Percentiles rank a stretch among this genome's conserved stretches.
These are phyloP conservation scores for Leptocoma aspasia DNA, from an alignment of 2,113 vertebrate species.

Conservation along the genomic window DNA sequence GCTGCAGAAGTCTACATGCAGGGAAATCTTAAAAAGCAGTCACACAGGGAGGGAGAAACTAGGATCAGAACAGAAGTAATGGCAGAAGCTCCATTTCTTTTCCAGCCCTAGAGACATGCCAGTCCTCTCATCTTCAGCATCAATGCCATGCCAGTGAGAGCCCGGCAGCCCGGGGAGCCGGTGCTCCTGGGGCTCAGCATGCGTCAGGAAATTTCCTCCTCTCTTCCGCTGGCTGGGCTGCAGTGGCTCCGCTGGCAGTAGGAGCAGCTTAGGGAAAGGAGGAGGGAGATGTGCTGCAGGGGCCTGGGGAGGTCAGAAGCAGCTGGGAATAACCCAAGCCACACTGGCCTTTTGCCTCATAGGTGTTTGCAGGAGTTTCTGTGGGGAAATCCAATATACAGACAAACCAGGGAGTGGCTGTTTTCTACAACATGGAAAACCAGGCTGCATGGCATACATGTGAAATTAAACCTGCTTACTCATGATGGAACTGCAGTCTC, in stretches of 20 bases:
- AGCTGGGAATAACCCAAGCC: not conserved
- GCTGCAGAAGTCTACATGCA: not conserved
- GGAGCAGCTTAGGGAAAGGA: not conserved
- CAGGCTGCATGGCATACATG: not conserved
- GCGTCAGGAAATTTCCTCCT: not conserved
- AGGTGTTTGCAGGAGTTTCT: not conserved
- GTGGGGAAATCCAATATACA: not conserved
- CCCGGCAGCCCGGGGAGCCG: accelerated
- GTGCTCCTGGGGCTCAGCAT: accelerated
- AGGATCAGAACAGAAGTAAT: not conserved
- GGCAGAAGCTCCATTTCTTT: not conserved
- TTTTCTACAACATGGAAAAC: not conserved
- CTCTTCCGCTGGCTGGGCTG: not conserved
- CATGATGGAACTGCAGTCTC: not conserved
- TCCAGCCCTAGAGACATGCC: not conserved
- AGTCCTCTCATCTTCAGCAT: not conserved
- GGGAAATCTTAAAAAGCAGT: not conserved
- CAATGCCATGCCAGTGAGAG: not conserved
- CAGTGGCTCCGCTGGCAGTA: accelerated
- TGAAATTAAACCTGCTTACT: not conserved
- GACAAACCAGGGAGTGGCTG: not conserved
- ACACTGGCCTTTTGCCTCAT: not conserved
- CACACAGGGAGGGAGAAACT: not conserved
- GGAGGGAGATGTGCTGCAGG: not conserved
- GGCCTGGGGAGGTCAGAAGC: not conserved